phyloP scores from a whole-genome alignment of 2,888 invertebrate species.

The Netelia virgata region DNA sequence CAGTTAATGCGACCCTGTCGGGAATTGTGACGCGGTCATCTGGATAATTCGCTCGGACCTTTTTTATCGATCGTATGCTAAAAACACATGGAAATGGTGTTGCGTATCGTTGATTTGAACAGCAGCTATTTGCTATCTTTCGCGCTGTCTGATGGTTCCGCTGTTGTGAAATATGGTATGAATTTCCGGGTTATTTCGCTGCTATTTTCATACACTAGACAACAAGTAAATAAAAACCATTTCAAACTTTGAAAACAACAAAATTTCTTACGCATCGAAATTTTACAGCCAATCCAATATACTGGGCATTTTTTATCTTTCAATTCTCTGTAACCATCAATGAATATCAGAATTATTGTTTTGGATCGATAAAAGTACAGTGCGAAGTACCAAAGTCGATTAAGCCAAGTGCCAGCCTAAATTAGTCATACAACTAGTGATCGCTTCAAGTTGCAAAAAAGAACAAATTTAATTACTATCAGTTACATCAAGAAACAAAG shows the following conservation, averaged over 20 bases:
- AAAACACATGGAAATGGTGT: background rate
- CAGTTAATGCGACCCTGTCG: slow-evolving; percentile 38
- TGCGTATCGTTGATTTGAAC: background rate
- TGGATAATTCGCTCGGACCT: slow-evolving; percentile 37
- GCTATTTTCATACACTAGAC: background rate
- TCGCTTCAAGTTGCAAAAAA: background rate
- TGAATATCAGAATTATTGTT: too few species aligned
- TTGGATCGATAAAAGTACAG: background rate
- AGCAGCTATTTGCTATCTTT: background rate
- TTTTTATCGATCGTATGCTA: slow-evolving; percentile 29
- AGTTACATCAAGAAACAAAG: background rate
- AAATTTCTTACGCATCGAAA: too few species aligned
- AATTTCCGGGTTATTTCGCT: background rate
- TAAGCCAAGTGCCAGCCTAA: background rate
- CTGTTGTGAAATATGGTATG: background rate
- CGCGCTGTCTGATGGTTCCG: background rate
- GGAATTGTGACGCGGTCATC: slow-evolving; percentile 26
- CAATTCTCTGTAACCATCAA: too few species aligned
- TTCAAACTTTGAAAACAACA: too few species aligned
- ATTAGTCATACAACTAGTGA: background rate
- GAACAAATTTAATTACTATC: background rate
- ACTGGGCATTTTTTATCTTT: too few species aligned
- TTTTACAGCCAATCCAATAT: too few species aligned
- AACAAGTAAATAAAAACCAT: too few species aligned
- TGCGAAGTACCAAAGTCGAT: background rate